A percentile compares a stretch with the other conserved stretches of the same genome.
Conservation (phyloP, 2,888 invertebrate species). For the Rhagonycha lutea region DNA sequence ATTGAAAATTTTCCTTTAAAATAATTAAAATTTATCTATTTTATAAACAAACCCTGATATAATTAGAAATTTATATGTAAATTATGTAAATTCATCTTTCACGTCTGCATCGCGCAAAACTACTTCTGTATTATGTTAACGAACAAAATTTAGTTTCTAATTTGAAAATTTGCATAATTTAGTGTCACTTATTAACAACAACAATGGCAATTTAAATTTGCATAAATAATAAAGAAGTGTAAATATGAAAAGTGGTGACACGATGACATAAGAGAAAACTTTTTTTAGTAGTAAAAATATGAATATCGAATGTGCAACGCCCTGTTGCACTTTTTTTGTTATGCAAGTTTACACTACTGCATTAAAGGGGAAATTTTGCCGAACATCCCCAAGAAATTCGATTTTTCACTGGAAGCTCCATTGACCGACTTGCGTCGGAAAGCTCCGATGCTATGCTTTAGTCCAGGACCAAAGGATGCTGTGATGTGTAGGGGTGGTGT, state of each 20-base stretch:
- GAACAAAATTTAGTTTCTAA: not conserved
- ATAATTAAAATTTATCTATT: not conserved
- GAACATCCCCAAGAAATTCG: slow-evolving; percentile 27
- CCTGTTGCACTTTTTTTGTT: slow-evolving; percentile 15
- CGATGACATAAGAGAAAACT: not conserved
- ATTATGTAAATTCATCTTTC: not conserved
- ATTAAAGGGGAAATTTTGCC: slow-evolving; percentile 17
- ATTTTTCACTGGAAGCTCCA: slow-evolving; percentile 22
- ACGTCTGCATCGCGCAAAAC: not conserved
- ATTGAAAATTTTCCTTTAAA: not conserved
- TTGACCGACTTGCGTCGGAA: slow-evolving; percentile 14
- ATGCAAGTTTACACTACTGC: slow-evolving; percentile 14
- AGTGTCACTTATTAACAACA: not conserved
- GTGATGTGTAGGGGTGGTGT: slow-evolving; percentile 27
- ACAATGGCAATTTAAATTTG: not conserved
- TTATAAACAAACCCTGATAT: not conserved
- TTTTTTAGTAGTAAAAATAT: not conserved
- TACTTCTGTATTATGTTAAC: not conserved
- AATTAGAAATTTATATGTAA: slow-evolving; percentile 1
- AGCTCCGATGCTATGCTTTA: slow-evolving; percentile 14
- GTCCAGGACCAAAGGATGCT: slow-evolving; percentile 32
- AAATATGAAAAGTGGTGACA: not conserved
- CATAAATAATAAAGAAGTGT: not conserved
- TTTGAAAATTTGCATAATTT: not conserved
- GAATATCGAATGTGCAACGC: slow-evolving; percentile 5